Base-by-base conservation (phyloP, 1,140 invertebrate species). In the Brachionus koreanus region DNA sequence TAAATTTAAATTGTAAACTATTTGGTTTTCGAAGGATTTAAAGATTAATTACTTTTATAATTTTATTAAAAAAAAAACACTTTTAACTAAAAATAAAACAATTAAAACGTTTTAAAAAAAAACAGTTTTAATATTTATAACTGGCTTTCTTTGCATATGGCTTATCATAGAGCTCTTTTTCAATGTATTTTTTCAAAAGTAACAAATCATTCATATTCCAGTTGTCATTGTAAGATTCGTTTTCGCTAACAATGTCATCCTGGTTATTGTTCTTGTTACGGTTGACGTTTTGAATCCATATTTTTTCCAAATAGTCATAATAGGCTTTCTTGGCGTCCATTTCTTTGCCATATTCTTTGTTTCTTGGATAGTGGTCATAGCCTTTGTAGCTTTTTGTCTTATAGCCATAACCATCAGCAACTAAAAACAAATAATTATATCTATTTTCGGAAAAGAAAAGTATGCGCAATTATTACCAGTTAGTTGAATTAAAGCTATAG, bases 251-350 rank as follows among this genome's bases (percentile, higher is more conserved):
- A 4, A 35, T 69, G n/a, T 69, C 65, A 69, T 69, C 65, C 9
- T 69, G 65, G 16, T 69, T 69, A 13, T 69, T 69, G 65, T 69
- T 69, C 16, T 69, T 69, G 35, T 69, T 69, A 13, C 37, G 33
- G 65, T 69, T 69, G 29, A 69, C n/a, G 37, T 69, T 69, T 69
- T 69, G 65, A 39, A 69, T 39, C 65, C 65, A 69, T 6, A 69
- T 39, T 39, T 69, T 69, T 39, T 69, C 65, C n/a, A 69, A 69
- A 69, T 39, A 37, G 9, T 37, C 29, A 10, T 69, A 39, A 10
- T 37, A 69, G 3, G 12, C 16, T 16, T 37, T 69, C 35, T 69
- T 69, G 29, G 29, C n/a, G 7, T 37, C 16, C 12, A 16, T 13
- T 13, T 39, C 63, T 33, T 33, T 65, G 29, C 33, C 37, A 69